These are phyloP conservation scores for Globicephala melas DNA, from an alignment of 2,113 vertebrate genomes.

Conservation along the genomic window DNA sequence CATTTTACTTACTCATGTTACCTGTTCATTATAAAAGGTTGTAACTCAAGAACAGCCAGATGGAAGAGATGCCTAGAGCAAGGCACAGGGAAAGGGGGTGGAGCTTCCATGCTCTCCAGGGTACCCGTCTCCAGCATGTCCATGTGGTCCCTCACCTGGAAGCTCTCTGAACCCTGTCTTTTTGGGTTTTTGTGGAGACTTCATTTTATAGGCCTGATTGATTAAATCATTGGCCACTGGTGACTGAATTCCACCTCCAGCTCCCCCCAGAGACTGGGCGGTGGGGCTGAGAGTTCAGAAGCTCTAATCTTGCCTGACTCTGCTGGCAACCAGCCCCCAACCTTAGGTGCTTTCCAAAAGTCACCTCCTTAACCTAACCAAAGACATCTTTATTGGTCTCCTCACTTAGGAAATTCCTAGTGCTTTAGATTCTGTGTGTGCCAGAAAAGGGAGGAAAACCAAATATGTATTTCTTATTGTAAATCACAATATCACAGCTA, in stretches of 20 bases:
- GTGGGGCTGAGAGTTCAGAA: neutral
- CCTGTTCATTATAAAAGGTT: neutral
- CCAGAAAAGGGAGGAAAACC: neutral
- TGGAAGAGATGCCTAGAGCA: neutral
- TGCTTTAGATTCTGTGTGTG: neutral
- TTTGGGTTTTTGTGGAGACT: neutral
- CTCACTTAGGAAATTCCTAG: neutral
- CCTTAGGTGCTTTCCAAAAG: neutral
- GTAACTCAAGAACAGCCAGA: neutral
- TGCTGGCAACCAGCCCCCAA: neutral
- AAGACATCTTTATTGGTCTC: neutral
- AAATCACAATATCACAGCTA: neutral
- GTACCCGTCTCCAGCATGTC: neutral
- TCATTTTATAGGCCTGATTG: neutral
- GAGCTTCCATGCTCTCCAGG: neutral
- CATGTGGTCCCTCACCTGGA: neutral
- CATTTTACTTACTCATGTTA: neutral
- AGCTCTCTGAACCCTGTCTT: neutral
- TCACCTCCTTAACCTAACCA: neutral
- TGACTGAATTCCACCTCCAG: neutral
- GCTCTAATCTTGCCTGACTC: neutral
- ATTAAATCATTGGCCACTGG: neutral
- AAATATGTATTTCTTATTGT: neutral
- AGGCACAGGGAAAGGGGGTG: neutral
- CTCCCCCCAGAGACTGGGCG: neutral